phyloP scores from a whole-genome alignment of 2,113 vertebrate species.

The Craseonycteris thonglongyai region DNA sequence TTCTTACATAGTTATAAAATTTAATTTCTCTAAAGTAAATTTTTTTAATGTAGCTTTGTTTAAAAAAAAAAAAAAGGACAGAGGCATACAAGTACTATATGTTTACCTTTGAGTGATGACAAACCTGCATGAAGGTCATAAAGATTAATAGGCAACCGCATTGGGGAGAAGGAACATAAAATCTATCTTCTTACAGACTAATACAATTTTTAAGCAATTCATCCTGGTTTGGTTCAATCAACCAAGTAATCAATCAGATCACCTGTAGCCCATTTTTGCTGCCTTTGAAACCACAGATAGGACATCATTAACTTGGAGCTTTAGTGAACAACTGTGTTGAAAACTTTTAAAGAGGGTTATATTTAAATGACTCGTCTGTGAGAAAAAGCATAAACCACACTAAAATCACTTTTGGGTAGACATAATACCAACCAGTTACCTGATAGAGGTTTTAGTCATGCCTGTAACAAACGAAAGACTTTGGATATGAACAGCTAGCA shows the following conservation, averaged over 20 bases:
- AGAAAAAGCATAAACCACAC: slow-evolving; percentile 31
- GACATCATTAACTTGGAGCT: background rate
- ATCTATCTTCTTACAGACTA: background rate
- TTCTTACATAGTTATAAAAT: background rate
- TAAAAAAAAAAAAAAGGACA: background rate
- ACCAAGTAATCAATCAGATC: background rate
- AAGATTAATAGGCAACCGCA: background rate
- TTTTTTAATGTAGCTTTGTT: background rate
- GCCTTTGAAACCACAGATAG: background rate
- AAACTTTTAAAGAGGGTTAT: slow-evolving; percentile 12
- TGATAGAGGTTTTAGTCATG: slow-evolving; percentile 21
- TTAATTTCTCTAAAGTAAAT: background rate
- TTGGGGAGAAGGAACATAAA: background rate
- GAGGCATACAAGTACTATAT: background rate
- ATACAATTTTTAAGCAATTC: slow-evolving; percentile 2
- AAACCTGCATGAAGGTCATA: background rate
- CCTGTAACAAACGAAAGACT: background rate
- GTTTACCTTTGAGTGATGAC: background rate
- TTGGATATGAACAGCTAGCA: background rate
- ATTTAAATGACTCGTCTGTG: slow-evolving; percentile 13
- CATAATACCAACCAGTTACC: slow-evolving; percentile 27
- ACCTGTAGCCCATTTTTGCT: background rate
- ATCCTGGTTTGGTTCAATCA: slow-evolving; percentile 23
- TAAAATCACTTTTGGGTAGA: background rate
- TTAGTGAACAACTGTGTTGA: background rate